A percentile compares a stretch with the other conserved stretches of the same genome.
These are phyloP conservation scores for Neogobius melanostomus DNA, from an alignment of 2,113 vertebrate genomes.

Conservation along the genomic window DNA sequence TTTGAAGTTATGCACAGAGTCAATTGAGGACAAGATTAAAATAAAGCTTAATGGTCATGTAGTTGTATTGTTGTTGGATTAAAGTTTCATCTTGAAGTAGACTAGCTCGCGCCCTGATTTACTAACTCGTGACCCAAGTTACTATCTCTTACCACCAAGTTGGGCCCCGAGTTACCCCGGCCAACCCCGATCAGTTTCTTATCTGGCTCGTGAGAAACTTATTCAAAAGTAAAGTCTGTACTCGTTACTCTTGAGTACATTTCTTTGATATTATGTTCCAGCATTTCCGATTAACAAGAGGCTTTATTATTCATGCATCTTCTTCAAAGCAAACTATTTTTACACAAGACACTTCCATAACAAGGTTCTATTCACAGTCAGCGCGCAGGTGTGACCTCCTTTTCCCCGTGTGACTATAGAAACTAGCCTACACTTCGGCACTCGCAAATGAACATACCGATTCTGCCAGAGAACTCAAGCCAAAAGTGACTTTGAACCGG, in stretches of 20 bases:
- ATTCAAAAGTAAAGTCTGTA: too few species aligned
- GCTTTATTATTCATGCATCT: neutral
- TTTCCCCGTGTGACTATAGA: neutral
- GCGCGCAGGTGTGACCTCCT: slow-evolving; percentile 2
- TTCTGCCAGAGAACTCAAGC: neutral
- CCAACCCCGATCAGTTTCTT: too few species aligned
- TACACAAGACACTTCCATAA: neutral
- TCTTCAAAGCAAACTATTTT: slow-evolving; percentile 2
- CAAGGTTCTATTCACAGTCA: neutral
- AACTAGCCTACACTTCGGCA: neutral
- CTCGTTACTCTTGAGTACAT: neutral
- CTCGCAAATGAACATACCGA: neutral
- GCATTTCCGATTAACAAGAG: neutral
- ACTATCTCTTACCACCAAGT: too few species aligned
- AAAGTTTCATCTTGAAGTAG: too few species aligned
- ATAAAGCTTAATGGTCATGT: too few species aligned
- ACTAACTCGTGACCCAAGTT: too few species aligned
- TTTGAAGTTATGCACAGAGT: too few species aligned
- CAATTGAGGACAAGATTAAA: too few species aligned
- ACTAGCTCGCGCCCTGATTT: too few species aligned
- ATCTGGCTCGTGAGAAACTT: too few species aligned
- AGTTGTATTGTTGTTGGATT: too few species aligned
- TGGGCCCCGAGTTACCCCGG: too few species aligned
- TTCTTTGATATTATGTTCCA: neutral
- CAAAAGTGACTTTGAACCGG: neutral